A percentile compares a stretch with the other conserved stretches of the same genome.
Conservation (phyloP, 2,888 invertebrate species). For the Epicampocera succincta region DNA sequence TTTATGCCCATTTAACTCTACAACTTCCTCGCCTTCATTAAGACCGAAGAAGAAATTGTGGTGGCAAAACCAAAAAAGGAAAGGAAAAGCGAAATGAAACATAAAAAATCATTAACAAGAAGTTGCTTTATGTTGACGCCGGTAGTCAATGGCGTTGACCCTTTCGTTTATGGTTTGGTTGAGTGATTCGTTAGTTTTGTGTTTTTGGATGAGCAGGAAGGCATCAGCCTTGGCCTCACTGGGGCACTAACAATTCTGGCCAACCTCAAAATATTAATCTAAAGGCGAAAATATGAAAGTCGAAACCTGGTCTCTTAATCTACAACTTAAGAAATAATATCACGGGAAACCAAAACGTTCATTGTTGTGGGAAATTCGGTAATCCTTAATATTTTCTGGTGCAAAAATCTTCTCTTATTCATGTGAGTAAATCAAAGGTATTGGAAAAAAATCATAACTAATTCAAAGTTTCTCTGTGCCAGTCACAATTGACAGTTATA, state of each 20-base stretch:
- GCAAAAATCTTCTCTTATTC: no score
- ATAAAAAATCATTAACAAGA: slow-evolving; percentile 22
- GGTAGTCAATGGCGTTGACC: slow-evolving; percentile 63
- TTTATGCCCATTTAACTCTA: slow-evolving; percentile 61
- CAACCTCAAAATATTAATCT: no score
- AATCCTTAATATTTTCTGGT: no score
- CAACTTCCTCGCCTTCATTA: slow-evolving; percentile 60
- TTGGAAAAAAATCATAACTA: no score
- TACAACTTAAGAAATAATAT: no score
- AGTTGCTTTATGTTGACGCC: slow-evolving; percentile 48
- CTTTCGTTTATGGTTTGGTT: slow-evolving; percentile 39
- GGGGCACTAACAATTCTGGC: not conserved
- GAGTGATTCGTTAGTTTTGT: slow-evolving; percentile 17
- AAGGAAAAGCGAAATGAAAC: not conserved
- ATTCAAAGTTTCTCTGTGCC: no score
- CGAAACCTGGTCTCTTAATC: no score
- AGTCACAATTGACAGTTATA: no score
- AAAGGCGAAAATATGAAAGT: no score
- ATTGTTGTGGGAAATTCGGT: no score
- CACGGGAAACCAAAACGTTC: no score
- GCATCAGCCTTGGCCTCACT: slow-evolving; percentile 8
- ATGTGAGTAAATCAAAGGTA: no score
- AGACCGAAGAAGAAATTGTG: slow-evolving; percentile 28
- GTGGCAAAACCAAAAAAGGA: slow-evolving; percentile 27
- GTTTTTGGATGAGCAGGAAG: slow-evolving; percentile 10